Conservation (phyloP, 2,113 vertebrate species). For the Gorsachius goisagi region DNA sequence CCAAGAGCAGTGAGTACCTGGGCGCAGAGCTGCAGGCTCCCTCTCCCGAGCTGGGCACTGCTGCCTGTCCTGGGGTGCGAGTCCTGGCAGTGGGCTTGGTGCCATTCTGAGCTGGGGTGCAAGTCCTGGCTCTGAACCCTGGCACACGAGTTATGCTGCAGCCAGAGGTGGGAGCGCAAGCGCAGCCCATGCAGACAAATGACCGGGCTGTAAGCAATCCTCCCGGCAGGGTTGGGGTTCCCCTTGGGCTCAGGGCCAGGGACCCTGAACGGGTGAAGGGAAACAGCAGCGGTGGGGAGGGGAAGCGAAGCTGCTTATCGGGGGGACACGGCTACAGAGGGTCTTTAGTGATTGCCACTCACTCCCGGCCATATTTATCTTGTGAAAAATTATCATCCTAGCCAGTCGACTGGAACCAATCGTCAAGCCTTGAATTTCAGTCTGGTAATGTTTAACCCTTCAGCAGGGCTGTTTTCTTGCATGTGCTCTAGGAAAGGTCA, state of each 20-base stretch:
- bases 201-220: background rate
- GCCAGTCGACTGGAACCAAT: constrained; percentile 65
- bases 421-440: constrained; percentile 46
- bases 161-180: background rate
- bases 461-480: background rate
- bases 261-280: background rate
- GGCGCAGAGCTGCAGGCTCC: background rate
- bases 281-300: accelerated
- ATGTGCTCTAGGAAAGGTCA: background rate
- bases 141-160: accelerated
- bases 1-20: constrained; percentile 79
- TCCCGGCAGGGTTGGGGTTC: background rate
- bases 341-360: background rate
- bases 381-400: constrained; percentile 51
- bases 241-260: background rate
- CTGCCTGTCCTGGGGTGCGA: accelerated
- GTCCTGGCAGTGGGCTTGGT: background rate
- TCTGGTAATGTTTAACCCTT: constrained; percentile 70
- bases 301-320: background rate
- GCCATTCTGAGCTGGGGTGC: background rate
- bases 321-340: background rate
- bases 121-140: background rate
- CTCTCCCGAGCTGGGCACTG: accelerated
- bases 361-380: constrained; percentile 12
- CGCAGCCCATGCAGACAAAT: background rate